Percentiles rank a stretch among this genome's conserved stretches.
phyloP scores from a whole-genome alignment of 30 jellyfish, hydroid and myxozoan genomes.

The Mastigias papua region DNA sequence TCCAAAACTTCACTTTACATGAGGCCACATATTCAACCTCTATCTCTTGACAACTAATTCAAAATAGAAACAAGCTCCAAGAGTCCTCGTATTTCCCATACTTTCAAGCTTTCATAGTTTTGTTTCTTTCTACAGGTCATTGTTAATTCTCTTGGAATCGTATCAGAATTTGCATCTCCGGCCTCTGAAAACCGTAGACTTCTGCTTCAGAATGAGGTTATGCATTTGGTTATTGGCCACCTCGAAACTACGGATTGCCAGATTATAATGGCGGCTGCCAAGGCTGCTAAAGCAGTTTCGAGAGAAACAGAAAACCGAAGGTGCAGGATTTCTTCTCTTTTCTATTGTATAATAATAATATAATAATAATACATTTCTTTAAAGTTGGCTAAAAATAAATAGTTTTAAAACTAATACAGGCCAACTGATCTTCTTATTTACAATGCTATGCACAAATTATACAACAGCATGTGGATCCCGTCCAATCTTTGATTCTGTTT shows the following conservation, averaged over 20 bases:
- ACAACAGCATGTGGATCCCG: too few species aligned
- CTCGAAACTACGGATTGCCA: conserved; percentile 71
- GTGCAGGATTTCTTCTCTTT: not conserved
- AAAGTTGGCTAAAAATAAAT: too few species aligned
- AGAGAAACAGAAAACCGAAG: conserved; percentile 66
- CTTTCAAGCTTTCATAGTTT: not conserved
- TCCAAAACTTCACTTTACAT: too few species aligned
- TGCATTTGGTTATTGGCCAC: conserved; percentile 64
- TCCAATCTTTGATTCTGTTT: too few species aligned
- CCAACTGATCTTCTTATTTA: too few species aligned
- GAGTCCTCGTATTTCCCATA: not conserved
- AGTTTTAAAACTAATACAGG: too few species aligned
- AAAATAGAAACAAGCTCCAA: too few species aligned
- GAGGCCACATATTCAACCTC: too few species aligned
- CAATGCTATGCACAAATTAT: too few species aligned
- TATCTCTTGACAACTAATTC: too few species aligned
- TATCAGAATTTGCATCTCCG: conserved; percentile 64
- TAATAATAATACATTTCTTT: too few species aligned
- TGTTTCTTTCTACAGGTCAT: conserved; percentile 33
- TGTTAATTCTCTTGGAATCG: conserved; percentile 75
- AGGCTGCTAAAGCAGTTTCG: conserved; percentile 70
- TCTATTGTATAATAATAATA: too few species aligned
- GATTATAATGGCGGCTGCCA: conserved; percentile 74
- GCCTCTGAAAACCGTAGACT: conserved; percentile 48
- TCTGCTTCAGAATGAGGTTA: conserved; percentile 51